Evolutionary conservation across 2,888 invertebrate species (phyloP).

Genomic region (Drosophila atroscutellata): DNA sequence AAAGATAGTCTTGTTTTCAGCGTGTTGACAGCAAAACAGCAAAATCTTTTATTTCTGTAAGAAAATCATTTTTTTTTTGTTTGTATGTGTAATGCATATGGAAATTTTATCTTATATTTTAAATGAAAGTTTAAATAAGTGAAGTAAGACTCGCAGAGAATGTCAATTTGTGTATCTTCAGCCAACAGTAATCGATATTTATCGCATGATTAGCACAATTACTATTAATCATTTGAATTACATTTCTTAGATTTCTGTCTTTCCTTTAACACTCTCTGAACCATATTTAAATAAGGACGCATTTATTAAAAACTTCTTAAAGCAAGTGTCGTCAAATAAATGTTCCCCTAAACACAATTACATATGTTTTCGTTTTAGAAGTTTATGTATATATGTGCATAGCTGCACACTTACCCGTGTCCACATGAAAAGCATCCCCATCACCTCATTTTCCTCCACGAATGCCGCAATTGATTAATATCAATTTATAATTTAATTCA

Average conservation of each 20-base stretch:
- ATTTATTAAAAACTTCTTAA: neutral
- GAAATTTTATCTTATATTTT: neutral
- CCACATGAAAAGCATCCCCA: neutral
- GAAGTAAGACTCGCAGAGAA: slow-evolving; percentile 11
- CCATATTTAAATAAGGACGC: neutral
- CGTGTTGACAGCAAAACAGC: neutral
- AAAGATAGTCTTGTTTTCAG: neutral
- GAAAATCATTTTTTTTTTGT: neutral
- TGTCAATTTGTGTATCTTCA: slow-evolving; percentile 15
- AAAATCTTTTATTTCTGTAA: neutral
- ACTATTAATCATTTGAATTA: neutral
- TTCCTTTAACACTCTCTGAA: neutral
- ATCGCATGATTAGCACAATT: neutral
- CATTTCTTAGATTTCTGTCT: neutral
- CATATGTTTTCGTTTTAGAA: neutral
- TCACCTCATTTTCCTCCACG: neutral
- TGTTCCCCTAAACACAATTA: neutral
- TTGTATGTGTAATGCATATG: neutral
- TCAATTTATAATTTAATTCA: neutral
- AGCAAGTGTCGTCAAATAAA: neutral
- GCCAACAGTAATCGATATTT: slow-evolving; percentile 3
- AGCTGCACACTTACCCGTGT: neutral
- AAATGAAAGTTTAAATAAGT: neutral
- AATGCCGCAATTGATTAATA: neutral
- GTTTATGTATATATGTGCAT: neutral